Evolutionary conservation across 1,140 invertebrate species (phyloP).

Genomic region (Aphelinus certus): DNA sequence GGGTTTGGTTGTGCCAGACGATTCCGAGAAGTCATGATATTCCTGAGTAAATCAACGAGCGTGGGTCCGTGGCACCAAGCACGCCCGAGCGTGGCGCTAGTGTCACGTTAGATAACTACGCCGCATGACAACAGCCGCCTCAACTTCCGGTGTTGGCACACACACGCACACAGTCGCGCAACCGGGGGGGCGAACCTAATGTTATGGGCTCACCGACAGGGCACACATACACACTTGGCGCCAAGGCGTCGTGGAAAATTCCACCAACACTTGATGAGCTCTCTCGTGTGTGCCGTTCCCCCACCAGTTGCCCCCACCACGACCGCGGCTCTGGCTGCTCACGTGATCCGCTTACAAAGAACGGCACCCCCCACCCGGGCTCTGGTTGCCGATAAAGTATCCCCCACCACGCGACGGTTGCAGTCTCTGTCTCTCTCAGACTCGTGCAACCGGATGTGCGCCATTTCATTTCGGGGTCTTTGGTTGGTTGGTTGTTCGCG

Average conservation of each 20-base stretch:
- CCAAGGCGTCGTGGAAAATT: slow-evolving; percentile 60
- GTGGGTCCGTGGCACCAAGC: slow-evolving; percentile 30
- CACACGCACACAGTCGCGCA: slow-evolving; percentile 5
- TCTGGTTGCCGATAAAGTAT: slow-evolving; percentile 13
- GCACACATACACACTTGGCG: slow-evolving; percentile 17
- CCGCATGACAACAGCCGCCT: background rate
- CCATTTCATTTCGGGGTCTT: slow-evolving; percentile 41
- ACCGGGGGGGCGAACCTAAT: background rate
- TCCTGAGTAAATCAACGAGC: no score
- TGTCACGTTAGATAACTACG: background rate
- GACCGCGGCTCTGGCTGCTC: no score
- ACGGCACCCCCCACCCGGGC: slow-evolving; percentile 30
- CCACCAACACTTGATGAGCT: slow-evolving; percentile 15
- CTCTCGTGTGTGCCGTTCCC: no score
- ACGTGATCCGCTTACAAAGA: background rate
- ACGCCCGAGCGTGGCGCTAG: slow-evolving; percentile 2
- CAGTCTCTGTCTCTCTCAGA: slow-evolving; percentile 29
- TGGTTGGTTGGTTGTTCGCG: no score
- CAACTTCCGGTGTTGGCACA: slow-evolving; percentile 42
- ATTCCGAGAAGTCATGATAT: no score
- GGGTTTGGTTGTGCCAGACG: no score
- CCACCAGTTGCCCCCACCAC: no score
- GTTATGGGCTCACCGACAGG: background rate
- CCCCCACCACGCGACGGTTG: slow-evolving; percentile 6
- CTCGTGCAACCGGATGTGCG: slow-evolving; percentile 55